Base-by-base conservation (phyloP, 2,888 invertebrate genomes). In the Eupithecia subumbrata region DNA sequence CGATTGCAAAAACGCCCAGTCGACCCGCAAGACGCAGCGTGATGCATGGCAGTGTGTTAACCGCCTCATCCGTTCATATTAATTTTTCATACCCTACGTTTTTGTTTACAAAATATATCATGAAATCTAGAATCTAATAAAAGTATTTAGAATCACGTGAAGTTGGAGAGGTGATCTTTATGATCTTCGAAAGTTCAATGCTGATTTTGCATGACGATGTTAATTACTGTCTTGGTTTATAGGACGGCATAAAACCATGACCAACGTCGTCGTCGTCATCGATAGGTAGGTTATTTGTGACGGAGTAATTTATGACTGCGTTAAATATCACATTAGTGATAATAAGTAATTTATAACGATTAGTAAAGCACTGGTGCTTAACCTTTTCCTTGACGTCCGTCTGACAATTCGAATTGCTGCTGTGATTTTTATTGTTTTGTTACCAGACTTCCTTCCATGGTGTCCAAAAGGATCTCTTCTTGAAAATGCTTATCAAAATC, bases 161-260 rank as follows among this genome's bases (percentile, higher is more conserved):
- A 37, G 7, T 37, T 37, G 40, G 9, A 40, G 40, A 40, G 11
- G 40, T 37, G 52, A 11, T 56, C 22, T 56, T 56, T 22, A 22
- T 0, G 56, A 22, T 56, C 9, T n/a, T 22, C 22, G 22, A 52
- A 52, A 52, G 52, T 56, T 25, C 22, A 56, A 56, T 52, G 52
- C 52, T 52, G 52, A 52, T n/a, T 52, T n/a, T 52, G n/a, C 52
- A n/a, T 52, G 52, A 52, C 52, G 52, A 56, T 56, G 22, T 52
- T 52, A 52, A 52, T 22, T 12, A 56, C 9, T 40, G 9, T 12
- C 22, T 25, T 22, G 22, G 56, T 56, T 0, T n/a, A 22, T 1
- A 22, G 18, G 7, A 48, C 48, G 11, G 52, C 3, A 22, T 25
- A 56, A 25, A 56, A 56, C 22, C 25, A 11, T 52, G 56, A 22